Conservation (phyloP, 2,797 vertebrate species). For the Bryconaethiops microstoma region DNA sequence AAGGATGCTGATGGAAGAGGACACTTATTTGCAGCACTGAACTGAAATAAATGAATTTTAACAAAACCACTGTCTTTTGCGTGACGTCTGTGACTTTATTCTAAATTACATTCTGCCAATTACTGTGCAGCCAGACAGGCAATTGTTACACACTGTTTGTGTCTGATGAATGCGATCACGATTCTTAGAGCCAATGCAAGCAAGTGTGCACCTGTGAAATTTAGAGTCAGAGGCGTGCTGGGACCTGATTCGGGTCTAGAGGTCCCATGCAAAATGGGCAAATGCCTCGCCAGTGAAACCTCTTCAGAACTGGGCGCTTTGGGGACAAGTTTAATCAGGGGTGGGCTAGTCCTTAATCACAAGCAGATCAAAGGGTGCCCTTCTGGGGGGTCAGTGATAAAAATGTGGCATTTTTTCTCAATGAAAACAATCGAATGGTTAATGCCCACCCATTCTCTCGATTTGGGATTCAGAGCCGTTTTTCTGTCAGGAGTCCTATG, state of each 20-base stretch:
- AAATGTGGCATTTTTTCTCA: background rate
- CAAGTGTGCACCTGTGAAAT: background rate
- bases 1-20: background rate
- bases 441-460: constrained; percentile 84
- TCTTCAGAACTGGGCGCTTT: no score
- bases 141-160: background rate
- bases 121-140: background rate
- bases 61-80: constrained; percentile 19
- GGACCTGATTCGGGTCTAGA: background rate
- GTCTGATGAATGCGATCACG: background rate
- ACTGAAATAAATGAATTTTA: constrained; percentile 39
- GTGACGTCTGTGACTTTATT: background rate
- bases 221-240: background rate
- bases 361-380: background rate
- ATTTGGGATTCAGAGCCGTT: constrained; percentile 82
- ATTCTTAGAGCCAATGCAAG: background rate
- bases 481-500: constrained; percentile 79
- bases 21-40: constrained; percentile 25
- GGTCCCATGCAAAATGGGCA: no score
- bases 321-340: constrained; percentile 7
- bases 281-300: no score
- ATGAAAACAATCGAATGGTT: constrained; percentile 54
- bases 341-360: background rate
- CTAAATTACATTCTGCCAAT: background rate
- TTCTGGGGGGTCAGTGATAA: background rate